These are phyloP conservation scores for Cantharis nigra DNA, from an alignment of 2,888 invertebrate genomes.

Conservation along the genomic window DNA sequence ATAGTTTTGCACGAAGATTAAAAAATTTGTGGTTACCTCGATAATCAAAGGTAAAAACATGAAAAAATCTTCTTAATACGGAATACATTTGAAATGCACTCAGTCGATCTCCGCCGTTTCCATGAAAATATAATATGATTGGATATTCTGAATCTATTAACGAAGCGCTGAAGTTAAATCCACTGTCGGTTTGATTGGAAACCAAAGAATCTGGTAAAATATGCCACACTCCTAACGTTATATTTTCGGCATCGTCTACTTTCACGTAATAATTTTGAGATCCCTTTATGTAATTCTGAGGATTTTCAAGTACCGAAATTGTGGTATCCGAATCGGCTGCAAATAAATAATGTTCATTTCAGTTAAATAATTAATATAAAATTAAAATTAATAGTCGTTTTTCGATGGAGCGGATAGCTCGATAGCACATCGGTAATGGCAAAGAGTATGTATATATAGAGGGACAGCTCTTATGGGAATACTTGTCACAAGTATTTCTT, in stretches of 20 bases:
- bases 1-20: neutral
- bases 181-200: conserved; percentile 51
- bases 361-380: no score
- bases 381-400: no score
- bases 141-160: conserved; percentile 56
- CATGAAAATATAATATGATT: conserved; percentile 52
- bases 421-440: no score
- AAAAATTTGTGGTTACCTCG: conserved; percentile 41
- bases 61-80: conserved; percentile 62
- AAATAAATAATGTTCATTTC: neutral
- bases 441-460: no score
- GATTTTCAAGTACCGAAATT: neutral
- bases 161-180: conserved; percentile 59
- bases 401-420: no score
- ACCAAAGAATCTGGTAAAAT: conserved; percentile 71
- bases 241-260: conserved; percentile 49
- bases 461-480: no score
- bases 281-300: conserved; percentile 58
- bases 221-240: conserved; percentile 73
- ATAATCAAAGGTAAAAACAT: conserved; percentile 52
- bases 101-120: conserved; percentile 50
- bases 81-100: conserved; percentile 70
- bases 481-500: no score
- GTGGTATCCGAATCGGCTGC: neutral
- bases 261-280: conserved; percentile 71